These are phyloP conservation scores for Aurelia coerulea DNA, from an alignment of 30 jellyfish, hydroid and myxozoan species.

Conservation along the genomic window DNA sequence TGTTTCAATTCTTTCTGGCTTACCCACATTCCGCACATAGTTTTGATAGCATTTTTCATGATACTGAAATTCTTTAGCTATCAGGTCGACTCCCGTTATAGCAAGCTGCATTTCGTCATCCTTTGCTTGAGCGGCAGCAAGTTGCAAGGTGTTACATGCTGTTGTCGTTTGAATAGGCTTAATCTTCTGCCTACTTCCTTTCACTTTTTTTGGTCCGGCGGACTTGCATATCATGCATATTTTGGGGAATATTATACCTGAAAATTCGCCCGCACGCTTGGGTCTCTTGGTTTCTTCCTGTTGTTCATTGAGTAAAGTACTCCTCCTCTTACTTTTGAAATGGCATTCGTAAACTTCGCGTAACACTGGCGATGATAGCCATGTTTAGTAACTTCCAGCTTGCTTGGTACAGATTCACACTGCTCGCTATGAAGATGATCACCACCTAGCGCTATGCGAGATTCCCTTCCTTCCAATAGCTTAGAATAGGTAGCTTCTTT, in stretches of 20 bases:
- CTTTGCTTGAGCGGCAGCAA: constrained; percentile 23
- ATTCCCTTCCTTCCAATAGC: constrained; percentile 21
- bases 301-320: background rate
- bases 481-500: constrained; percentile 26
- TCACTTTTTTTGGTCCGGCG: constrained; percentile 10
- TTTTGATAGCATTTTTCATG: constrained; percentile 6
- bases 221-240: constrained; percentile 19
- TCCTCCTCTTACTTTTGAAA: constrained; percentile 7
- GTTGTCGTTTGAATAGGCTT: constrained; percentile 7
- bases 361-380: constrained; percentile 23
- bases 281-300: constrained; percentile 26
- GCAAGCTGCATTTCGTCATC: constrained; percentile 35
- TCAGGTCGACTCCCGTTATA: background rate
- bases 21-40: background rate
- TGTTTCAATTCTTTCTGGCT: background rate
- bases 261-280: constrained; percentile 13
- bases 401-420: constrained; percentile 9
- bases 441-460: background rate
- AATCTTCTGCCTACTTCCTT: too few species aligned
- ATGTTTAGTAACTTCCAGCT: constrained; percentile 7
- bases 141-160: constrained; percentile 15
- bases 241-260: constrained; percentile 8
- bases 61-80: background rate
- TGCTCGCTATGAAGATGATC: constrained; percentile 4
- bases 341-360: constrained; percentile 25